These are phyloP conservation scores for Polietes domitor DNA, from an alignment of 2,888 invertebrate genomes.

Conservation along the genomic window DNA sequence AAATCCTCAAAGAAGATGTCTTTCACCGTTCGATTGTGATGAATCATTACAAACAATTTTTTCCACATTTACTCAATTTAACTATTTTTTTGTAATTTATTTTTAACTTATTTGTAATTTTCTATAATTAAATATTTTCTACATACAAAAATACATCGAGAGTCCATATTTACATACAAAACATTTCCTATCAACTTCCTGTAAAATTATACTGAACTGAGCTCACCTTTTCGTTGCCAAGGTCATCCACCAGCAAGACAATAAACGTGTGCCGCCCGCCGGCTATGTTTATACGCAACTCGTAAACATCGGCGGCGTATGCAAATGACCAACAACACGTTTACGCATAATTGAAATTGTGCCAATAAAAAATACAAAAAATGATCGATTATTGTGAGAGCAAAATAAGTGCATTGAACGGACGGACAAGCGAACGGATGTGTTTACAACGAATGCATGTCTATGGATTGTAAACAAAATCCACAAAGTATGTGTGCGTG, in stretches of 20 bases:
- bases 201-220: background rate
- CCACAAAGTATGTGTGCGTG: background rate
- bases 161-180: background rate
- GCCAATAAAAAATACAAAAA: background rate
- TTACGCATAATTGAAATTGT: slow-evolving; percentile 28
- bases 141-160: too few relatives aligned
- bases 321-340: slow-evolving; percentile 22
- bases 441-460: background rate
- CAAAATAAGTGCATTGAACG: background rate
- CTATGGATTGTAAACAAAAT: too few relatives aligned
- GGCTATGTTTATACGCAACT: background rate
- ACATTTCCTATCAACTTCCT: background rate
- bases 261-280: background rate
- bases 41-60: too few relatives aligned
- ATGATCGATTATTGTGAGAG: background rate
- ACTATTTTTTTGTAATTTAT: too few relatives aligned
- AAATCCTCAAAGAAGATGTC: too few relatives aligned
- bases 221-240: slow-evolving; percentile 28
- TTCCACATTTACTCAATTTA: too few relatives aligned
- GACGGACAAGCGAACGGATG: background rate
- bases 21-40: too few relatives aligned
- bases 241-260: slow-evolving; percentile 1
- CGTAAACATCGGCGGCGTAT: background rate
- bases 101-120: too few relatives aligned
- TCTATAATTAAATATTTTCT: too few relatives aligned